phyloP scores from a whole-genome alignment of 2,888 invertebrate genomes.

The Malthinus flaveolus region DNA sequence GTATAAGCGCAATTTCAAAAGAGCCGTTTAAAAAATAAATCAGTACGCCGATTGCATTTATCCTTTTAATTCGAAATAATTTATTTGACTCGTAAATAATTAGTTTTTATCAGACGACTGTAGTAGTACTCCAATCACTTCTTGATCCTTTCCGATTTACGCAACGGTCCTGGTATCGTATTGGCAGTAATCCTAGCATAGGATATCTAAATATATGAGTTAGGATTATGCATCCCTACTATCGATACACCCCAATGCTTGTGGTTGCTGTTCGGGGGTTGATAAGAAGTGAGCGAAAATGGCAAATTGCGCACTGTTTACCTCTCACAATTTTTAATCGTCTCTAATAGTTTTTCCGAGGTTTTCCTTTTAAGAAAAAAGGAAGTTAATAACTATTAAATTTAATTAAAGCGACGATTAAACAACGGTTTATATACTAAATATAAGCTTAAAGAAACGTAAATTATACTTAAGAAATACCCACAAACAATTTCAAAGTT shows the following conservation, averaged over 20 bases:
- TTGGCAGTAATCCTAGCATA: conserved; percentile 24
- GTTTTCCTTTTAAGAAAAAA: not conserved
- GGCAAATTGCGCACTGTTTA: conserved; percentile 21
- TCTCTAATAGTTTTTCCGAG: not conserved
- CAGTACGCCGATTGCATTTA: too few relatives aligned
- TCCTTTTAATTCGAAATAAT: conserved; percentile 7
- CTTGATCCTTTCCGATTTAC: conserved; percentile 27
- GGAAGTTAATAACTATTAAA: not conserved
- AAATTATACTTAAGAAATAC: conserved; percentile 1
- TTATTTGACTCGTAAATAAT: conserved; percentile 20
- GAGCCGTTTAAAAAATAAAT: too few relatives aligned
- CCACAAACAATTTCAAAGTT: conserved; percentile 13
- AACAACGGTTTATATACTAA: conserved; percentile 6
- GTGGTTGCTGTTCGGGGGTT: conserved; percentile 23
- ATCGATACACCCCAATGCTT: conserved; percentile 10
- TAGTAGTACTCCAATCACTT: conserved; percentile 14
- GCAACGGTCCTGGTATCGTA: conserved; percentile 25
- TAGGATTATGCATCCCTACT: conserved; percentile 32
- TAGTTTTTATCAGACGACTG: conserved; percentile 22
- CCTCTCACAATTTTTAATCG: not conserved
- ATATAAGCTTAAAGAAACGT: conserved; percentile 12
- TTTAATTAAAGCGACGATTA: conserved; percentile 6
- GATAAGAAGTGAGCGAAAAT: conserved; percentile 25
- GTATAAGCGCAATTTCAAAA: too few relatives aligned
- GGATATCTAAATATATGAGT: conserved; percentile 39